Conservation (phyloP, 2,113 vertebrate genomes). For the Promerops cafer region DNA sequence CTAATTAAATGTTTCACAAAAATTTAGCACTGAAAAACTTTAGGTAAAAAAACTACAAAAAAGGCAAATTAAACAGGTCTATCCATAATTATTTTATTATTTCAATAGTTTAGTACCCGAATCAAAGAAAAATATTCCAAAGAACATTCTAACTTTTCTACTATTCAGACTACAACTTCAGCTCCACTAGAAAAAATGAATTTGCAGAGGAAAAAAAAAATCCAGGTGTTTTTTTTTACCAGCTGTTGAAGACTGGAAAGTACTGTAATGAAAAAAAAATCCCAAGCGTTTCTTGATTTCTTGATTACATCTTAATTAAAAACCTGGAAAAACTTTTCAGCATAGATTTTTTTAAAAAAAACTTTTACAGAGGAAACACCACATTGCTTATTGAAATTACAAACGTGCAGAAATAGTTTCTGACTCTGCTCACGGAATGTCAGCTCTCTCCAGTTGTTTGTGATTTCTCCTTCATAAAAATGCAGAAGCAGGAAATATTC, state of each 20-base stretch:
- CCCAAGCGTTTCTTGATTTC: neutral
- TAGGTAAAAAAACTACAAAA: neutral
- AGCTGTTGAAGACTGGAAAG: neutral
- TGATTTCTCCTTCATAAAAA: neutral
- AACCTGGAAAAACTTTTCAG: neutral
- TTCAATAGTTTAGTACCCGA: neutral
- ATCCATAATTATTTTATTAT: neutral
- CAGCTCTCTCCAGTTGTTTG: neutral
- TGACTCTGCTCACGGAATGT: neutral
- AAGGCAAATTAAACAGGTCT: neutral
- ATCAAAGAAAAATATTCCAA: neutral
- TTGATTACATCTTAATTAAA: neutral
- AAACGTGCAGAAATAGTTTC: neutral
- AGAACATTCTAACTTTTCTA: neutral
- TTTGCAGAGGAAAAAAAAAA: neutral
- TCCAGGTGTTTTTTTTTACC: neutral
- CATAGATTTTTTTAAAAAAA: neutral
- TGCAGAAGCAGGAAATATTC: neutral
- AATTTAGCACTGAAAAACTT: neutral
- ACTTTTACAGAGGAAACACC: neutral
- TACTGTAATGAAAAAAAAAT: neutral
- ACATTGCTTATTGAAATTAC: neutral
- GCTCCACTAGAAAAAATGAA: neutral
- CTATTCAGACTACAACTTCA: neutral
- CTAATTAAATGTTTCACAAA: neutral